Conservation (phyloP, 2,888 invertebrate species). For the Xiphydria camelus region DNA sequence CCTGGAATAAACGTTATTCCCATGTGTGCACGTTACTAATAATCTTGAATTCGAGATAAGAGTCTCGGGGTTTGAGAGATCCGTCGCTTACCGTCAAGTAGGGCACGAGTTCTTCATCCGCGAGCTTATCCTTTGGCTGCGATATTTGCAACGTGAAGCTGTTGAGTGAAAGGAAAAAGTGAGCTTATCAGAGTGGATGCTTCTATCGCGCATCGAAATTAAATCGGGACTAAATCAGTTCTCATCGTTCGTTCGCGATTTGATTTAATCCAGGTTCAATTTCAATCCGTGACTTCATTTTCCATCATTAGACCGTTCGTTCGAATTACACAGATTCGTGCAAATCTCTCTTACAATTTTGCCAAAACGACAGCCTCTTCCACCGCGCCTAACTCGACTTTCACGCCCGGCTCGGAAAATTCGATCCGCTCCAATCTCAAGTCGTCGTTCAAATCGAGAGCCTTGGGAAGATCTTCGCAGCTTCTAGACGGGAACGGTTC, state of each 20-base stretch:
- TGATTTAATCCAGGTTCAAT: too few species aligned
- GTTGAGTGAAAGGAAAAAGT: slow-evolving; percentile 32
- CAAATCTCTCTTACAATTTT: slow-evolving; percentile 67
- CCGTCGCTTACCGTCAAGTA: slow-evolving; percentile 64
- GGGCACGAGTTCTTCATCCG: slow-evolving; percentile 80
- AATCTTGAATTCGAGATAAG: too few species aligned
- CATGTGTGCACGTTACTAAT: too few species aligned
- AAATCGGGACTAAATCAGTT: too few species aligned
- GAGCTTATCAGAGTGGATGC: too few species aligned
- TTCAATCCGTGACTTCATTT: too few species aligned
- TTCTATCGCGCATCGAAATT: too few species aligned
- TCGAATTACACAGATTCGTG: not conserved
- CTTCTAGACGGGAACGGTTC: slow-evolving; percentile 57
- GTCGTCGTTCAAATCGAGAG: slow-evolving; percentile 82
- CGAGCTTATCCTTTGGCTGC: slow-evolving; percentile 78
- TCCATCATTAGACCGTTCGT: not conserved
- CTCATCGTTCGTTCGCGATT: too few species aligned
- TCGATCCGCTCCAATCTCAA: slow-evolving; percentile 78
- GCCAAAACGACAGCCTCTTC: slow-evolving; percentile 81
- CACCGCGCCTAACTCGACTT: slow-evolving; percentile 65
- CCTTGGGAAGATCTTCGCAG: slow-evolving; percentile 63
- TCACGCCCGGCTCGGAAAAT: slow-evolving; percentile 67
- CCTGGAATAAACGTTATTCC: slow-evolving; percentile 36
- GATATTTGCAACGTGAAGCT: slow-evolving; percentile 74
- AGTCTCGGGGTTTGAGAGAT: not conserved